Conservation (phyloP, 2,888 invertebrate genomes). For the Parnassius orleans region DNA sequence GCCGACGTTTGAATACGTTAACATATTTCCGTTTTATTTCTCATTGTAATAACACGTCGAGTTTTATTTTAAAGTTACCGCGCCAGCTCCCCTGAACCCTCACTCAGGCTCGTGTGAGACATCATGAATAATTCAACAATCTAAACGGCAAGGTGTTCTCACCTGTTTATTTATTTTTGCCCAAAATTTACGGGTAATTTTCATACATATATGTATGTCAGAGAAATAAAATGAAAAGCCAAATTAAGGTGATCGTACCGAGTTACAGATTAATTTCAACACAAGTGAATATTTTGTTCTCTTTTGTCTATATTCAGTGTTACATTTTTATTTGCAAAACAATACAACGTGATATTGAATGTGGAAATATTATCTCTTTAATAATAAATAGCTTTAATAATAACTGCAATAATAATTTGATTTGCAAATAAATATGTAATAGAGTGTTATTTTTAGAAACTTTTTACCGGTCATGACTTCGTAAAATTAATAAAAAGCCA, state of each 20-base stretch:
- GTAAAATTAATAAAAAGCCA: too few species aligned
- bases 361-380: too few species aligned
- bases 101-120: constrained; percentile 62
- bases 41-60: constrained; percentile 47
- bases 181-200: constrained; percentile 64
- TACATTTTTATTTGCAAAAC: too few species aligned
- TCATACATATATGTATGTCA: constrained; percentile 49
- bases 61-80: constrained; percentile 51
- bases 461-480: too few species aligned
- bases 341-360: too few species aligned
- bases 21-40: constrained; percentile 58
- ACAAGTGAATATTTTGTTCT: too few species aligned
- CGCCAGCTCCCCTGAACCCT: constrained; percentile 43
- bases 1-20: too few species aligned
- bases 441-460: too few species aligned
- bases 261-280: constrained; percentile 29
- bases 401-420: too few species aligned
- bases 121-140: constrained; percentile 78
- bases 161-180: constrained; percentile 72
- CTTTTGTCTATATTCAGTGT: too few species aligned
- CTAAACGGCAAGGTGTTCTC: constrained; percentile 75
- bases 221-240: constrained; percentile 33
- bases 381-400: too few species aligned
- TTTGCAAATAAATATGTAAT: too few species aligned
- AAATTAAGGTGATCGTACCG: constrained; percentile 30